Percentiles rank a stretch among this genome's conserved stretches.
These are phyloP conservation scores for Periphyllus acericola DNA, from an alignment of 2,888 invertebrate species.

Conservation along the genomic window DNA sequence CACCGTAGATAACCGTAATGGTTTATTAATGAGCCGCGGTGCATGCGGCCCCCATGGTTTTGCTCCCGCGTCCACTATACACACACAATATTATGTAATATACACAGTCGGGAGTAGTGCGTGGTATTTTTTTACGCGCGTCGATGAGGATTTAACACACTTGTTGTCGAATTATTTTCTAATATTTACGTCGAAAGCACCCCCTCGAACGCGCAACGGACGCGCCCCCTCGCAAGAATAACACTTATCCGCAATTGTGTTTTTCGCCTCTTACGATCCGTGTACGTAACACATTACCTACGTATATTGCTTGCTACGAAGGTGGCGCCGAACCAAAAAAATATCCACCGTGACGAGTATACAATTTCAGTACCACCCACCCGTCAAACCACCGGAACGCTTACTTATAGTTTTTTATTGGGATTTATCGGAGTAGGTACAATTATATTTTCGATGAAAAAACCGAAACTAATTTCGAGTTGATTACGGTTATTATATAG, in stretches of 20 bases:
- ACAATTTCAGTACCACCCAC: too few species aligned
- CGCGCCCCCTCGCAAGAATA: constrained; percentile 6
- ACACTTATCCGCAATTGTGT: neutral
- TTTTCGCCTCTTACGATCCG: neutral
- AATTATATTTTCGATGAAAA: too few species aligned
- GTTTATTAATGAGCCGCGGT: constrained; percentile 18
- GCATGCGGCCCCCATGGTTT: constrained; percentile 33
- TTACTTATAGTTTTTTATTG: too few species aligned
- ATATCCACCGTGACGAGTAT: too few species aligned
- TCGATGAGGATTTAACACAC: constrained; percentile 47
- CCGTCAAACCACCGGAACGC: too few species aligned
- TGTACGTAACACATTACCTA: too few species aligned
- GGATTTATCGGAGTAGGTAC: too few species aligned
- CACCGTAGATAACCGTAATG: neutral
- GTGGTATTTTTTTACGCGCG: neutral
- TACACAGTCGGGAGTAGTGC: neutral
- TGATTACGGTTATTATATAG: too few species aligned
- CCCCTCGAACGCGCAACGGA: constrained; percentile 18
- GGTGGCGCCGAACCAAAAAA: too few species aligned
- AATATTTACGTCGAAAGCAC: constrained; percentile 31
- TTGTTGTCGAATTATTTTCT: constrained; percentile 51
- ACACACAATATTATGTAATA: neutral
- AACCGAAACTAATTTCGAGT: too few species aligned
- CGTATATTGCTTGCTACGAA: too few species aligned
- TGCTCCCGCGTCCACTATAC: constrained; percentile 11